Evolutionary conservation across 1,140 invertebrate genomes (phyloP), one percentile per base, ranked within the genome.

Genomic region (Drosophila eugracilis): DNA sequence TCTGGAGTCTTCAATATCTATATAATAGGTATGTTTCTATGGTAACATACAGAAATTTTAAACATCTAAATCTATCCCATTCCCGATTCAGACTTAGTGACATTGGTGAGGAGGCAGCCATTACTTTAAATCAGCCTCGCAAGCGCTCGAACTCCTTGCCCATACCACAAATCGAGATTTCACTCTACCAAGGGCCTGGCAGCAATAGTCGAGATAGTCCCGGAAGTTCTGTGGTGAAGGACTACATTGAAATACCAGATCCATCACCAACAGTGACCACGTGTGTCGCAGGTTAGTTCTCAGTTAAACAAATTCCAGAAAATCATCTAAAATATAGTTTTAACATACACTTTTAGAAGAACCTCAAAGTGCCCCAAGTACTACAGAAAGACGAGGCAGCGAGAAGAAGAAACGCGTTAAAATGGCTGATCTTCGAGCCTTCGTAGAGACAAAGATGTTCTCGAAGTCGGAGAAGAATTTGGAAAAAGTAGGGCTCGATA

Each of bases 1-100:
- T 96, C 92, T 99, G 99, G 99, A 97, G 97, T 22, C 92, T 99
- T n/a, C 96, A 98, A 91, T 99, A 96, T 92, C 92, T 98, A 39
- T 96, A 97, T 74, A 96, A 97, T 84, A 94, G 97, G 97, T 53
- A 19, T 1, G 34, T 17, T 14, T 0, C 6, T 0, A 1, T 1
- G 6, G 5, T 22, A n/a, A 22, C 15, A 6, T 3, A 6, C 7
- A 3, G 1, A 19, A 15, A 30, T 37, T 6, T 7, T 5, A 26
- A 34, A 1, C 7, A 30, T n/a, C 21, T 26, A 22, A 9, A 12
- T 55, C 32, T 24, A 14, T n/a, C 26, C 4, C 10, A 10, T 91
- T 91, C 37, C 91, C 42, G 12, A 36, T 41, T 2, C 30, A 97
- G 96, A 83, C 92, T 97, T 32, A 93, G 96, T 55, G 95, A 96